A percentile compares a stretch with the other conserved stretches of the same genome.
phyloP scores from a whole-genome alignment of 2,797 vertebrate species.

The Sebastes umbrosus region DNA sequence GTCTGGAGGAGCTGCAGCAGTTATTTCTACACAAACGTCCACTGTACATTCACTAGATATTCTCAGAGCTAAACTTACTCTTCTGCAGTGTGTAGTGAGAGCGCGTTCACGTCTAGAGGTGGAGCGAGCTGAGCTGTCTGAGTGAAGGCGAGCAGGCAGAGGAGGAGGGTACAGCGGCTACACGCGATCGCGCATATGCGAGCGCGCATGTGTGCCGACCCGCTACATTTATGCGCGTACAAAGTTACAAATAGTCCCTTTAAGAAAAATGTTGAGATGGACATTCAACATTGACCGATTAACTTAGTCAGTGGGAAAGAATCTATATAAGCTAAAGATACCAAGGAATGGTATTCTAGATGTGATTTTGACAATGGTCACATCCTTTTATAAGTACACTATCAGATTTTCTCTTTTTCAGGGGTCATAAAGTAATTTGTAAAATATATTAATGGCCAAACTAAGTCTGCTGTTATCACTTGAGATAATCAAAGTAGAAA shows the following conservation, averaged over 20 bases:
- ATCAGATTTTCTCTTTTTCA: neutral
- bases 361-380: neutral
- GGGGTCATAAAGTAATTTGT: neutral
- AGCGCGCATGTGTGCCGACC: too few relatives aligned
- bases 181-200: too few relatives aligned
- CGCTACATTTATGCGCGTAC: too few relatives aligned
- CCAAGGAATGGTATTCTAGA: neutral
- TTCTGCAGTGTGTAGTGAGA: rapidly evolving
- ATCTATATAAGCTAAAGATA: neutral
- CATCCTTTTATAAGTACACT: neutral
- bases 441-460: neutral
- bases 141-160: too few relatives aligned
- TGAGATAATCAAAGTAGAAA: neutral
- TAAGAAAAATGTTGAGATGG: neutral
- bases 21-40: too few relatives aligned
- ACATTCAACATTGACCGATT: neutral
- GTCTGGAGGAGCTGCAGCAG: too few relatives aligned
- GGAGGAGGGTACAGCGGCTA: too few relatives aligned
- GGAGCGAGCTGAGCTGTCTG: too few relatives aligned
- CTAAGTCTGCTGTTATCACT: neutral
- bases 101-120: too few relatives aligned
- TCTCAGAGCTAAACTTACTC: too few relatives aligned
- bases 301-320: neutral
- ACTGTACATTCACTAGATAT: too few relatives aligned
- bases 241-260: too few relatives aligned